Conservation (phyloP, 64 coral and sea anemone genomes). For the Montipora sp. region DNA sequence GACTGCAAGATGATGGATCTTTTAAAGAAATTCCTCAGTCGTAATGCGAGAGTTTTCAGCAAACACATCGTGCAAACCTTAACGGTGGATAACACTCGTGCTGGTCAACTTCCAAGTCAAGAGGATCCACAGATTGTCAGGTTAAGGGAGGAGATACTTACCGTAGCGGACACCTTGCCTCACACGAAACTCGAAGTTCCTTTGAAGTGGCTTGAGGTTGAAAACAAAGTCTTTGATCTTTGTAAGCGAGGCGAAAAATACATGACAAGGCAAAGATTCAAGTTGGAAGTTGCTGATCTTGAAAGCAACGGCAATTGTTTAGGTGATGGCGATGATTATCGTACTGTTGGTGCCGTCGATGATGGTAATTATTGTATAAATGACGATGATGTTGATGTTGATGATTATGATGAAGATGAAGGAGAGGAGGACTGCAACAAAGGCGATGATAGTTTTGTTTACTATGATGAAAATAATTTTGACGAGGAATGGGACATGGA, state of each 20-base stretch:
- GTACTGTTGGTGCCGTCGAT: not conserved
- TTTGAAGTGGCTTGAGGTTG: conserved; percentile 7
- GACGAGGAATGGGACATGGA: not conserved
- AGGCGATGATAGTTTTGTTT: too few species aligned
- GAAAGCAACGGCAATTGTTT: not conserved
- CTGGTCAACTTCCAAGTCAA: not conserved
- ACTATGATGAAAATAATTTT: not conserved
- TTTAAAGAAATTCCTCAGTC: not conserved
- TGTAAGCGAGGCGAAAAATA: not conserved
- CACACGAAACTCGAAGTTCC: conserved; percentile 19
- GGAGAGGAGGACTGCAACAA: not conserved
- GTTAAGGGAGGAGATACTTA: not conserved
- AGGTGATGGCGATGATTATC: not conserved
- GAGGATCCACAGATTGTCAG: conserved; percentile 2
- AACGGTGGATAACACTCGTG: conserved; percentile 10
- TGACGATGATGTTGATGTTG: not conserved
- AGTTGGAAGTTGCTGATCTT: not conserved
- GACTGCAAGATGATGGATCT: not conserved
- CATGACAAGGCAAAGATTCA: not conserved
- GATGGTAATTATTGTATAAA: too few species aligned
- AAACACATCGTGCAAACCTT: not conserved
- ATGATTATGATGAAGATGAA: not conserved
- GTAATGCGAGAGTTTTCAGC: conserved; percentile 12
- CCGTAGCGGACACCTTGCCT: not conserved
- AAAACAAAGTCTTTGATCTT: not conserved